Conservation (phyloP, 1,140 invertebrate species). For the Platyscapa corneri region DNA sequence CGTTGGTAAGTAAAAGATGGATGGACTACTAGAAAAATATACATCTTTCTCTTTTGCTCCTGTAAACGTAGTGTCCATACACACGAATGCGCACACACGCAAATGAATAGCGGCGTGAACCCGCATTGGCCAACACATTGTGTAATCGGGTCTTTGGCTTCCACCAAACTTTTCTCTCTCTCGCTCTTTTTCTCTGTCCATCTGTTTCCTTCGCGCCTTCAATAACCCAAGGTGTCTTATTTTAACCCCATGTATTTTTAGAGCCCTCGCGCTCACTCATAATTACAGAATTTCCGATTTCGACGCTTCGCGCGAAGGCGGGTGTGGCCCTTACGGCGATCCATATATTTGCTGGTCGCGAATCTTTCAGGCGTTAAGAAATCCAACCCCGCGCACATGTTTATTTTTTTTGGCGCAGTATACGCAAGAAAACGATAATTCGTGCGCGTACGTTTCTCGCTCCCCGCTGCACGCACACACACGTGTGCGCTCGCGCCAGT, state of each 20-base stretch:
- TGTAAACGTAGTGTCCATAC: neutral
- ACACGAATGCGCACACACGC: neutral
- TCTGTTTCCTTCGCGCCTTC: neutral
- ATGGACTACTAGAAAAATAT: neutral
- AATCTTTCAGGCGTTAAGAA: neutral
- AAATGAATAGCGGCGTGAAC: neutral
- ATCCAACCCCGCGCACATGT: neutral
- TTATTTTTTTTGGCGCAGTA: neutral
- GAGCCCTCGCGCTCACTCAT: conserved; percentile 46
- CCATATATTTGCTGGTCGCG: neutral
- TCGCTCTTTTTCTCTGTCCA: neutral
- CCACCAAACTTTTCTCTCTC: conserved; percentile 14
- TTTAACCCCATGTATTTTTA: conserved; percentile 64
- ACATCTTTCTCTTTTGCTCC: conserved; percentile 7
- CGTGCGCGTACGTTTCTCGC: neutral
- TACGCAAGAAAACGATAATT: neutral
- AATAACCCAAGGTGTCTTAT: conserved; percentile 55
- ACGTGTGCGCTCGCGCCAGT: no score
- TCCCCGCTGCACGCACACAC: no score
- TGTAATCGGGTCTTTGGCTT: conserved; percentile 61
- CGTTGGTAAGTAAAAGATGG: neutral
- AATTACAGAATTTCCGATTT: conserved; percentile 59
- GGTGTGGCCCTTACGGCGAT: conserved; percentile 53
- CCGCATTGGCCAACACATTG: conserved; percentile 47
- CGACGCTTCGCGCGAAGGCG: conserved; percentile 44